phyloP scores from a whole-genome alignment of 2,113 vertebrate species.

The Loxodonta africana region DNA sequence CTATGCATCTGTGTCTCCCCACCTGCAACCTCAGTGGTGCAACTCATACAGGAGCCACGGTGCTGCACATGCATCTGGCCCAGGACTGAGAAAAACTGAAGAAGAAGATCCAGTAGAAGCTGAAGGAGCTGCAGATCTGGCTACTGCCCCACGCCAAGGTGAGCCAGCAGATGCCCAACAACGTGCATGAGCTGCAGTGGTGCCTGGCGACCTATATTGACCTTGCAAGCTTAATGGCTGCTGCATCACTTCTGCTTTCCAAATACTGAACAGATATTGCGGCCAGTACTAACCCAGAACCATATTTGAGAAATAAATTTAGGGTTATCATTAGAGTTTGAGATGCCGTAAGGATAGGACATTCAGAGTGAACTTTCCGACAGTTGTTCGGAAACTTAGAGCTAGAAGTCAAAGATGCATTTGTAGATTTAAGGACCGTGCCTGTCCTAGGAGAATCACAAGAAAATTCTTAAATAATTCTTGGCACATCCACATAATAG shows the following conservation, averaged over 20 bases:
- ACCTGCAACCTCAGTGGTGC: not conserved
- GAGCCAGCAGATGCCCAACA: not conserved
- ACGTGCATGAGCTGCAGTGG: not conserved
- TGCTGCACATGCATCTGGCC: not conserved
- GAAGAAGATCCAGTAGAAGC: not conserved
- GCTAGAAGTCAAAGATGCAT: not conserved
- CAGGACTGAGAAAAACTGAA: not conserved
- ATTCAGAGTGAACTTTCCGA: conserved; percentile 21
- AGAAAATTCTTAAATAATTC: conserved; percentile 51
- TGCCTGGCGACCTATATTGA: not conserved
- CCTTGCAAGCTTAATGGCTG: not conserved
- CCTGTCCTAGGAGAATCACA: not conserved
- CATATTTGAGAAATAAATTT: not conserved
- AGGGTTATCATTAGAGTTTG: not conserved
- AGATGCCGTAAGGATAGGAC: conserved; percentile 2
- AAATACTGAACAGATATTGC: not conserved
- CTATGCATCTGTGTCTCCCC: not conserved
- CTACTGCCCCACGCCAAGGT: not conserved
- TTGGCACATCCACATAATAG: not conserved
- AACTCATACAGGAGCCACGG: not conserved
- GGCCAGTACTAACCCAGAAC: not conserved
- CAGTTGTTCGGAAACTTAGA: not conserved
- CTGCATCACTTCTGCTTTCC: not conserved
- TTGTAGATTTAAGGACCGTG: not conserved
- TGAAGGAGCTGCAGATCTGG: not conserved